Percentiles rank a stretch among this genome's conserved stretches.
phyloP scores from a whole-genome alignment of 2,113 vertebrate genomes.

The Corythaixoides concolor region DNA sequence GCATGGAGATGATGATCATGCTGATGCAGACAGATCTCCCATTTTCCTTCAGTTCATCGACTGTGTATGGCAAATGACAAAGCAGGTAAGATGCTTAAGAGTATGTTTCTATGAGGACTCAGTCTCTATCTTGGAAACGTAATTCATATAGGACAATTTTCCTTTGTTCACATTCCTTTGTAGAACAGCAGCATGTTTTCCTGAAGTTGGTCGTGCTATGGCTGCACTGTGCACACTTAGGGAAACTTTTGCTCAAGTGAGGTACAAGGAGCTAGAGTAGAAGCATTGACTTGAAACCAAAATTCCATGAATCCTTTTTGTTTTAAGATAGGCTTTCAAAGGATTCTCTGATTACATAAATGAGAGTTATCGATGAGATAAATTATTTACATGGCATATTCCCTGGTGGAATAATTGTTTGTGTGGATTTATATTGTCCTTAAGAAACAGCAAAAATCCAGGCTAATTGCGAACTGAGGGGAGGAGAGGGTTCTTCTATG shows the following conservation, averaged over 20 bases:
- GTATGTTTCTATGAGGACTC: background rate
- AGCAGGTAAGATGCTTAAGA: constrained; percentile 81
- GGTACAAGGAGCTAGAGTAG: background rate
- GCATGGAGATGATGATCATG: constrained; percentile 91
- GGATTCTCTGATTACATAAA: background rate
- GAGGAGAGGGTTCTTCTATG: background rate
- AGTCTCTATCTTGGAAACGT: background rate
- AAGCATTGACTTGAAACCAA: background rate
- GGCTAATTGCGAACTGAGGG: background rate
- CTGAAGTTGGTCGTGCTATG: background rate
- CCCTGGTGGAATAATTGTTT: background rate
- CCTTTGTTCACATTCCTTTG: background rate
- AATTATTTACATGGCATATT: background rate
- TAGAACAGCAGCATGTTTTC: background rate
- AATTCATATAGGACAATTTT: background rate
- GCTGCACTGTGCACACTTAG: rapidly evolving
- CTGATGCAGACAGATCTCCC: constrained; percentile 92
- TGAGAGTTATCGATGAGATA: background rate
- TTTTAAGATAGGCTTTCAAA: background rate
- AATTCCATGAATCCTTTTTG: background rate
- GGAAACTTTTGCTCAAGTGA: background rate
- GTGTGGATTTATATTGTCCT: background rate
- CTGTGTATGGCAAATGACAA: constrained; percentile 98
- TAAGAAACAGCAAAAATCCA: background rate
- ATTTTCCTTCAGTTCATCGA: constrained; percentile 98